Percentiles rank a stretch among this genome's conserved stretches.
Evolutionary conservation across 2,113 vertebrate genomes (phyloP).

Genomic region (Menura novaehollandiae): DNA sequence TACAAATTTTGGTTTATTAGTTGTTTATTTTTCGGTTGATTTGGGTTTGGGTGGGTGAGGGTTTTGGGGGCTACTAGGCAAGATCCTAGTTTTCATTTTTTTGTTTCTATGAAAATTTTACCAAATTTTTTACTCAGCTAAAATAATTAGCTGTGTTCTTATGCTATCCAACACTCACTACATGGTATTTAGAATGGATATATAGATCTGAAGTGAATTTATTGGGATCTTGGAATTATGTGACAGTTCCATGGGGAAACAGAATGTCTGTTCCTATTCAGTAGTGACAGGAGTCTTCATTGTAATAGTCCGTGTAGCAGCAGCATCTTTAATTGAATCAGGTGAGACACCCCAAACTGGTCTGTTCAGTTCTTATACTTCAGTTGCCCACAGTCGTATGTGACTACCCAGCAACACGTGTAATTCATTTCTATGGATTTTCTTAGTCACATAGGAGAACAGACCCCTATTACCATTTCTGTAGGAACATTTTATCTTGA

Average conservation of each 20-base stretch:
- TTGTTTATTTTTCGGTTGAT: neutral
- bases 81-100: neutral
- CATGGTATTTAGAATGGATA: neutral
- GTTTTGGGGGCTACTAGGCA: neutral
- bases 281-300: neutral
- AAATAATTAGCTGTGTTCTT: neutral
- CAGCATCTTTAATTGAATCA: neutral
- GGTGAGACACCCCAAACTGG: neutral
- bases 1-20: neutral
- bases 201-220: neutral
- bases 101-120: neutral
- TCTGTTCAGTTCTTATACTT: neutral
- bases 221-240: neutral
- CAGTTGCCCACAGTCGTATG: rapidly evolving
- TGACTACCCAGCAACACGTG: neutral
- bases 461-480: neutral
- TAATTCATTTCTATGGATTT: neutral
- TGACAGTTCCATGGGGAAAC: neutral
- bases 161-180: neutral
- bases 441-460: neutral
- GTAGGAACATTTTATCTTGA: neutral
- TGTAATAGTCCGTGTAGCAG: neutral
- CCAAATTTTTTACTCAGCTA: neutral
- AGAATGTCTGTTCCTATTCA: neutral
- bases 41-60: neutral